Evolutionary conservation across 2,113 vertebrate genomes (phyloP).

Genomic region (Mormyrus lacerda): DNA sequence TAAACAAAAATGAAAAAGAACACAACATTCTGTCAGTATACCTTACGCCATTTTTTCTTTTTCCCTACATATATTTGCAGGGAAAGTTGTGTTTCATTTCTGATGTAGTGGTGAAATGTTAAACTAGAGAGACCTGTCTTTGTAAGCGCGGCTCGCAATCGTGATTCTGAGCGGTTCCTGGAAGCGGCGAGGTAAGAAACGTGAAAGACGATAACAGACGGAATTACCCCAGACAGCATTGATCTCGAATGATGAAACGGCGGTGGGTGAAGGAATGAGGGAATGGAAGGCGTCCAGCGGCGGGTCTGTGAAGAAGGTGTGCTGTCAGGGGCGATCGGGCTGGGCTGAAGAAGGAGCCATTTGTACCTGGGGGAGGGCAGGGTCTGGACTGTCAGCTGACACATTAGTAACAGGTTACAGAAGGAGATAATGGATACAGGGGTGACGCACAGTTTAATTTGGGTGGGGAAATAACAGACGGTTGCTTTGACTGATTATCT

Average conservation of each 20-base stretch:
- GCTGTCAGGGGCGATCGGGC: background rate
- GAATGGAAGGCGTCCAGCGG: background rate
- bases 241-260: conserved; percentile 9
- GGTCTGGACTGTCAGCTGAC: background rate
- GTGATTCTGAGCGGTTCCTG: background rate
- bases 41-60: background rate
- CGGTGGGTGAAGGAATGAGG: background rate
- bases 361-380: background rate
- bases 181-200: background rate
- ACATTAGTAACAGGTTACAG: background rate
- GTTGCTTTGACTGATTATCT: too few relatives aligned
- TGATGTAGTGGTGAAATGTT: background rate
- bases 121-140: background rate
- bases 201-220: background rate
- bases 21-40: background rate
- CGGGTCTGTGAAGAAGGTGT: background rate
- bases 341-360: background rate
- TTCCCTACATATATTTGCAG: background rate
- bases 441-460: background rate
- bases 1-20: background rate
- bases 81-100: background rate
- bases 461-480: background rate
- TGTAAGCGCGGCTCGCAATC: background rate
- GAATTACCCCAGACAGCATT: conserved; percentile 1
- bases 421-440: background rate